Base-by-base conservation (phyloP, 35 echinoderm and acorn worm species). In the Apostichopus californicus region DNA sequence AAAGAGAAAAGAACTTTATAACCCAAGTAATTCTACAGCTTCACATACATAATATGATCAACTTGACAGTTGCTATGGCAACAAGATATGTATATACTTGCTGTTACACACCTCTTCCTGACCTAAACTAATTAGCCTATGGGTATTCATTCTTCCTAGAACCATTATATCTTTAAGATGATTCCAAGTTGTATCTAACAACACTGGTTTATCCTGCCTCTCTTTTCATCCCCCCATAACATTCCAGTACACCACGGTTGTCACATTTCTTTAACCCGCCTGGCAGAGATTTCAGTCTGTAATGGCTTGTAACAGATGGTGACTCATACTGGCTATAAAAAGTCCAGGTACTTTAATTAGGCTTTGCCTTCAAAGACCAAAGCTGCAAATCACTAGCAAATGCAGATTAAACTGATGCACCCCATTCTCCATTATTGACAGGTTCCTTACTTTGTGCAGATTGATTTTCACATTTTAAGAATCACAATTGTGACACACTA, bases 271-370 rank as follows among this genome's bases (percentile, higher is more conserved):
- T 61, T 61, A 61, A 61, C 58, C 58, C 58, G 58, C 58, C 58
- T 61, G 7, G 58, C 58, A 11, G 58, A 61, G 58, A 61, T 61
- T 8, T 7, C 58, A 61, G 8, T 61, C 58, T 34, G 18, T 81
- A 81, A 81, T 81, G 78, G 52, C 78, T 81, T 81, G 78, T 55
- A 81, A 81, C 78, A 9, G 58, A 61, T 61, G 58, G 28, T 81
- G 78, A 81, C 28, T 81, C 78, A 81, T 81, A 46, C 78, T 15
- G 52, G 78, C 78, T 81, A 81, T 81, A 24, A 81, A 81, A 81
- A 81, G 34, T 28, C 20, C 78, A 81, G 78, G 78, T 81, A 81
- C 78, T 81, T 21, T 54, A 81, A 54, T 81, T 81, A 81, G 26
- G 53, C 7, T 81, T 81, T 34, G 78, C 78, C 78, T 81, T 13